Conservation (phyloP, 2,797 vertebrate species). For the Hafferia zeledoni region DNA sequence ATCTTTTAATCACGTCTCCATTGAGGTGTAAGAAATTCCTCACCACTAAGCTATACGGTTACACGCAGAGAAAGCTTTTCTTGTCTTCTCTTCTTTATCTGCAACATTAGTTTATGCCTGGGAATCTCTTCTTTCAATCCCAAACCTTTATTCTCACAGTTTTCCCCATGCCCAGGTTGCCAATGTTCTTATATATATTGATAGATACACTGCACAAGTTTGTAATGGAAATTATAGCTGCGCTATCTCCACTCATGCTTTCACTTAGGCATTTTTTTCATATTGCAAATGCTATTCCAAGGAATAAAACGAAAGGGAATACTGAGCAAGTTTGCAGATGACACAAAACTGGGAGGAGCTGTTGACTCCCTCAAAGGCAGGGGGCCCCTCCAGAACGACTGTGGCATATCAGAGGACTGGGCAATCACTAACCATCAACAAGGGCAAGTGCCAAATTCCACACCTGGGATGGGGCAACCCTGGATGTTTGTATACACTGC, state of each 20-base stretch:
- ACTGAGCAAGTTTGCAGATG: neutral
- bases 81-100: neutral
- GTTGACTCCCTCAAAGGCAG: neutral
- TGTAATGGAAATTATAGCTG: neutral
- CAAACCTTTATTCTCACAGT: neutral
- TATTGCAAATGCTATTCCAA: neutral
- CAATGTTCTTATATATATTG: neutral
- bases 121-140: neutral
- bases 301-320: too few species aligned
- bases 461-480: neutral
- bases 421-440: neutral
- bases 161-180: neutral
- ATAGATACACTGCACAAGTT: neutral
- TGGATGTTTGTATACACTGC: neutral
- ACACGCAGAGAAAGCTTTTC: neutral
- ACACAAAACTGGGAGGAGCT: neutral
- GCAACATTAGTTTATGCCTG: neutral
- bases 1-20: neutral
- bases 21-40: neutral
- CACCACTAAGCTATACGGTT: neutral
- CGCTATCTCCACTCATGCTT: neutral
- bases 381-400: neutral
- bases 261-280: neutral
- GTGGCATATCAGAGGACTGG: neutral
- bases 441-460: neutral